Conservation (phyloP, 1,140 invertebrate species). For the Nephila pilipes region DNA sequence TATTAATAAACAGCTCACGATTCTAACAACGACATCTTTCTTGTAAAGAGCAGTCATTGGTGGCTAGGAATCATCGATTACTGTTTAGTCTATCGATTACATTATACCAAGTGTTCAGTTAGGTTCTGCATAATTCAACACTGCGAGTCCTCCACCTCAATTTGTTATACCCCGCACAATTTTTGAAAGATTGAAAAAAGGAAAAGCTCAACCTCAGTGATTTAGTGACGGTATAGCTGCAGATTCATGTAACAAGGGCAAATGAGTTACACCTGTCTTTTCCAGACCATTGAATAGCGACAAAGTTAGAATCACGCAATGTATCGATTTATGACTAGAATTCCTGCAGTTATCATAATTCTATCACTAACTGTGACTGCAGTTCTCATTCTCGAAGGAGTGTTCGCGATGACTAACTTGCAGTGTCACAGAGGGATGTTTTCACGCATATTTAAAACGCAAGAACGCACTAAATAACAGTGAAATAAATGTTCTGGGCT, state of each 20-base stretch:
- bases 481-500: not conserved
- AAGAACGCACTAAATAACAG: not conserved
- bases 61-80: not conserved
- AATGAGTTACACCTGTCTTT: conserved; percentile 61
- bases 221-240: conserved; percentile 31
- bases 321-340: conserved; percentile 51
- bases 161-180: conserved; percentile 49
- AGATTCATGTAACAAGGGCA: conserved; percentile 46
- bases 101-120: conserved; percentile 19
- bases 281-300: conserved; percentile 14
- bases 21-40: conserved; percentile 47
- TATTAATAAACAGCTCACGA: conserved; percentile 67
- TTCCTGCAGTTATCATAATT: conserved; percentile 39
- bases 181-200: not conserved
- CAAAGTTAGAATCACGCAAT: conserved; percentile 8
- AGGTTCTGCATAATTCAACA: conserved; percentile 64
- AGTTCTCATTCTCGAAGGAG: not conserved
- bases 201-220: conserved; percentile 8
- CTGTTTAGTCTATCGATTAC: conserved; percentile 37
- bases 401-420: not conserved
- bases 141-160: conserved; percentile 31
- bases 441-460: not conserved
- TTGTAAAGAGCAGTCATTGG: conserved; percentile 39
- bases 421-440: conserved; percentile 16
- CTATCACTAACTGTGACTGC: conserved; percentile 23